A percentile compares a stretch with the other conserved stretches of the same genome.
Conservation (phyloP, 2,113 vertebrate species). For the Fulica atra region DNA sequence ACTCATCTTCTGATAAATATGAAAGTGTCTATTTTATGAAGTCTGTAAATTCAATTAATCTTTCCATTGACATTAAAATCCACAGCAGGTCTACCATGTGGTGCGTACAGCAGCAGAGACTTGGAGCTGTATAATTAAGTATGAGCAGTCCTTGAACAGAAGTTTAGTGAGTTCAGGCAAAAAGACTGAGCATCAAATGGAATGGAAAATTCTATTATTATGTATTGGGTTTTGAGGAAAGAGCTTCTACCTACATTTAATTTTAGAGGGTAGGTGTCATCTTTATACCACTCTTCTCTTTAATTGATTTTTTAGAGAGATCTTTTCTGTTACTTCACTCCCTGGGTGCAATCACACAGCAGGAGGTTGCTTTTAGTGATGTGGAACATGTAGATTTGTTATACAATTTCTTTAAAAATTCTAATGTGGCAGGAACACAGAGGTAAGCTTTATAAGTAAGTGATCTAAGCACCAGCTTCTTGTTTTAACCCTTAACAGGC, state of each 20-base stretch:
- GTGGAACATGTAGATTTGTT: background rate
- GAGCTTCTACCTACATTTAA: background rate
- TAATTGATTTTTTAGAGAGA: background rate
- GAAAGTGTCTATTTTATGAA: background rate
- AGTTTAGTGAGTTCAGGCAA: background rate
- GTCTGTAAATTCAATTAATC: background rate
- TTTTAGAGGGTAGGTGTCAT: background rate
- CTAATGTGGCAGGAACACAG: background rate
- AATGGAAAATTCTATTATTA: constrained; percentile 37
- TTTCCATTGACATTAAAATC: constrained; percentile 10
- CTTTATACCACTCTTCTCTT: background rate
- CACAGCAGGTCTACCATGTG: background rate
- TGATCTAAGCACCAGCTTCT: background rate
- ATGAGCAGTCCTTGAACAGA: background rate
- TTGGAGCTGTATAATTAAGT: background rate
- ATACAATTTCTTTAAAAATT: background rate
- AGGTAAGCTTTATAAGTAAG: background rate
- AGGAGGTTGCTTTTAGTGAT: background rate
- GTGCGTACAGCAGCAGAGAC: background rate
- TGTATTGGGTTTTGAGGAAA: background rate
- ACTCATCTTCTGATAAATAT: background rate
- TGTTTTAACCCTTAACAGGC: background rate
- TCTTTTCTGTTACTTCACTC: background rate
- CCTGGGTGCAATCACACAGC: background rate
- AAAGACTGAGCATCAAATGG: constrained; percentile 4